These are phyloP conservation scores for Lindbergichthys nudifrons DNA, from an alignment of 2,797 vertebrate genomes.

Conservation along the genomic window DNA sequence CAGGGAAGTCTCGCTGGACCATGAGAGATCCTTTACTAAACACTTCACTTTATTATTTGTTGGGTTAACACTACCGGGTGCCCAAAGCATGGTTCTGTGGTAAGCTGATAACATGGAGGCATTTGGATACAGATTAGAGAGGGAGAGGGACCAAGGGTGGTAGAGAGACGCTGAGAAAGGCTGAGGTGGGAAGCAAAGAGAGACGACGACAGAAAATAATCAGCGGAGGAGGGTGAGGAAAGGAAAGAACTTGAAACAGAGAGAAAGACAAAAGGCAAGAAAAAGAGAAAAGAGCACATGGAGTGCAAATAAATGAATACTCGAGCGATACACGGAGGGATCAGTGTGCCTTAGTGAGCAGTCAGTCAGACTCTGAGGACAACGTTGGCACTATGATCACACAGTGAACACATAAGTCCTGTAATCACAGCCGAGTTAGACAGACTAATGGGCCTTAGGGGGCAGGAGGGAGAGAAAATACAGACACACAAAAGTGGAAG, in stretches of 20 bases:
- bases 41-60: constrained; percentile 67
- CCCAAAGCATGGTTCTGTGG: constrained; percentile 65
- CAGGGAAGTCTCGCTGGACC: constrained; percentile 30
- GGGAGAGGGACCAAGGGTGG: constrained; percentile 57
- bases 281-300: constrained; percentile 28
- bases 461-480: constrained; percentile 17
- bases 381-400: constrained; percentile 66
- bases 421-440: constrained; percentile 72
- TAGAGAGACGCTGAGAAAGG: constrained; percentile 35
- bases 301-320: constrained; percentile 62
- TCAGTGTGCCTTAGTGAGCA: constrained; percentile 54
- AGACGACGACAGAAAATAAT: constrained; percentile 45
- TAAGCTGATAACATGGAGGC: constrained; percentile 72
- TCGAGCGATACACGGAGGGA: constrained; percentile 46
- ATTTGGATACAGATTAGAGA: constrained; percentile 67
- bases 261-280: constrained; percentile 16
- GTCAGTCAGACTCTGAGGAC: constrained; percentile 53
- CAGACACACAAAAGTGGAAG: constrained; percentile 12
- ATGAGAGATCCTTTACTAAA: constrained; percentile 62
- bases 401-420: constrained; percentile 65
- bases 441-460: constrained; percentile 69
- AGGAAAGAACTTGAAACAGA: constrained; percentile 29
- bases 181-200: constrained; percentile 24
- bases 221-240: constrained; percentile 35
- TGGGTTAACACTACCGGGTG: constrained; percentile 63